phyloP scores from a whole-genome alignment of 2,113 vertebrate genomes.

The Chunga burmeisteri region DNA sequence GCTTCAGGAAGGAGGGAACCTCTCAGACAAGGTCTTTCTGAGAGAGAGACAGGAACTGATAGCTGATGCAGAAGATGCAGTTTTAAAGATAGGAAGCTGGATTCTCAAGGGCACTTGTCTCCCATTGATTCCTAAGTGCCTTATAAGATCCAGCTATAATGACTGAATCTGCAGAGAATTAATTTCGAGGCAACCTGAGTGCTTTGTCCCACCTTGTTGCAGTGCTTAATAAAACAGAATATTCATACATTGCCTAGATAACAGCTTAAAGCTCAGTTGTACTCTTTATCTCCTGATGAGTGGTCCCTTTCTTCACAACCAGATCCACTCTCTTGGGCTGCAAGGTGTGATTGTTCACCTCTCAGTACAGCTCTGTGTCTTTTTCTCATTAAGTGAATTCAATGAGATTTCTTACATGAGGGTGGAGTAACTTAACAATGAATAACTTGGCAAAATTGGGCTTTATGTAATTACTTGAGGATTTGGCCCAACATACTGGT shows the following conservation, averaged over 20 bases:
- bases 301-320: background rate
- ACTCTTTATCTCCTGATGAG: background rate
- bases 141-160: background rate
- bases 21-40: slow-evolving; percentile 39
- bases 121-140: background rate
- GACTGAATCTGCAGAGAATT: background rate
- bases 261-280: background rate
- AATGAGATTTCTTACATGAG: background rate
- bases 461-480: slow-evolving; percentile 65
- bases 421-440: slow-evolving; percentile 44
- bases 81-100: background rate
- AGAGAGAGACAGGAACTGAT: slow-evolving; percentile 13
- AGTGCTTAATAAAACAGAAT: background rate
- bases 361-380: background rate
- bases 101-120: background rate
- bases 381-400: slow-evolving; percentile 33
- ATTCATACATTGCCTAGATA: background rate
- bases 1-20: slow-evolving; percentile 38
- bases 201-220: background rate
- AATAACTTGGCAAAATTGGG: slow-evolving; percentile 59
- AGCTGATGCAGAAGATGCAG: slow-evolving; percentile 16
- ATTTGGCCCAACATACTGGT: slow-evolving; percentile 59
- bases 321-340: background rate
- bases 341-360: background rate
- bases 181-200: background rate